Evolutionary conservation across 1,140 invertebrate species (phyloP), one percentile per base, ranked within the genome.

Genomic region (Tenebrio molitor): DNA sequence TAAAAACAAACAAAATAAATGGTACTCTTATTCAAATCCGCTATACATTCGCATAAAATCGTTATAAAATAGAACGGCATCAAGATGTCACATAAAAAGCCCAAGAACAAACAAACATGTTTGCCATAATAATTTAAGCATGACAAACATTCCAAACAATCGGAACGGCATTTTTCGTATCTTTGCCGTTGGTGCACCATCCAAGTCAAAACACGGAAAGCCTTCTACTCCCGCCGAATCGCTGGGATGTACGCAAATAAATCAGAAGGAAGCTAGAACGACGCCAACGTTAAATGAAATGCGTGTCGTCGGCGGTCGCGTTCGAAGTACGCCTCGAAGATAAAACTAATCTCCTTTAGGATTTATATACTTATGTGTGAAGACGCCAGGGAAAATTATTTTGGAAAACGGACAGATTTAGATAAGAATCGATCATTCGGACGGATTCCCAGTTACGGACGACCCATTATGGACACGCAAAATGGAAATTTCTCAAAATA

Each of bases 51-150:
- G 21, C 50, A 29, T 58, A 58, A 58, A 58, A 58, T 58, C 10
- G 50, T 58, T 58, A 58, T 58, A 58, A 58, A 58, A 58, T 29
- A 29, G 50, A 50, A 15, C 50, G 23, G 50, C 23, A 58, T 58
- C 50, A 58, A 58, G 19, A 58, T 58, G 50, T 58, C 50, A 58
- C 50, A 58, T 58, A 58, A 58, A 46, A 58, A 58, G 23, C 50
- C 44, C 23, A 29, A 15, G 19, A 23, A 15, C 50, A 58, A 58
- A 58, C 50, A 58, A 58, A 58, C 50, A 58, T 58, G 50, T 58
- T 58, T 58, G 50, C 50, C 50, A 58, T 58, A 58, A 58, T 58
- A 58, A 58, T 58, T 58, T 58, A 58, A 58, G 50, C 50, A 58
- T 58, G 50, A 58, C 23, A 58, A 58, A 58, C 50, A 58, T 33